A percentile compares a stretch with the other conserved stretches of the same genome.
Evolutionary conservation across 2,888 invertebrate genomes (phyloP).

Genomic region (Cheilosia scutellata): DNA sequence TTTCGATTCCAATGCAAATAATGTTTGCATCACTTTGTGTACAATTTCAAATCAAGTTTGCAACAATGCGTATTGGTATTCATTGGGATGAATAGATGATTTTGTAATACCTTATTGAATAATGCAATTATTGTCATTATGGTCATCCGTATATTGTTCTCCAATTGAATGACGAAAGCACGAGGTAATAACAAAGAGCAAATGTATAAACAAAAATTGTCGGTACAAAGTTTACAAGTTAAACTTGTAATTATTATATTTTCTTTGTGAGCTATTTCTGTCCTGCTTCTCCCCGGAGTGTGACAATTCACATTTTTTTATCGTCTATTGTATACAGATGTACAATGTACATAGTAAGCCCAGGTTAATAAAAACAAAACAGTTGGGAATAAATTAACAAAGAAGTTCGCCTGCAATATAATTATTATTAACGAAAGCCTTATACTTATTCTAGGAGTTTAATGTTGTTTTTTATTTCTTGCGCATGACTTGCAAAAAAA

Average conservation of each 20-base stretch:
- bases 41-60: not conserved
- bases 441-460: not conserved
- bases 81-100: conserved; percentile 16
- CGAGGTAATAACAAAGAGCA: not conserved
- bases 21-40: not conserved
- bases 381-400: conserved; percentile 17
- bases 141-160: not conserved
- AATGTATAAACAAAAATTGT: not conserved
- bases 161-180: not conserved
- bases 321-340: not conserved
- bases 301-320: not conserved
- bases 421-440: conserved; percentile 4
- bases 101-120: conserved; percentile 9
- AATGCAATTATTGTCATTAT: not conserved
- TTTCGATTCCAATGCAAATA: not conserved
- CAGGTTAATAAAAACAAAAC: conserved; percentile 2
- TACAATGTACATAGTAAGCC: not conserved
- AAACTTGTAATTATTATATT: not conserved
- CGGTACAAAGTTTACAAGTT: conserved; percentile 9
- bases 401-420: not conserved
- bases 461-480: not conserved
- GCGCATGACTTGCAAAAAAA: conserved; percentile 1
- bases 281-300: not conserved
- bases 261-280: not conserved
- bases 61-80: conserved; percentile 3